Evolutionary conservation across 2,888 invertebrate genomes (phyloP), one percentile per base, ranked within the genome.

Genomic region (Drosophila putrida): DNA sequence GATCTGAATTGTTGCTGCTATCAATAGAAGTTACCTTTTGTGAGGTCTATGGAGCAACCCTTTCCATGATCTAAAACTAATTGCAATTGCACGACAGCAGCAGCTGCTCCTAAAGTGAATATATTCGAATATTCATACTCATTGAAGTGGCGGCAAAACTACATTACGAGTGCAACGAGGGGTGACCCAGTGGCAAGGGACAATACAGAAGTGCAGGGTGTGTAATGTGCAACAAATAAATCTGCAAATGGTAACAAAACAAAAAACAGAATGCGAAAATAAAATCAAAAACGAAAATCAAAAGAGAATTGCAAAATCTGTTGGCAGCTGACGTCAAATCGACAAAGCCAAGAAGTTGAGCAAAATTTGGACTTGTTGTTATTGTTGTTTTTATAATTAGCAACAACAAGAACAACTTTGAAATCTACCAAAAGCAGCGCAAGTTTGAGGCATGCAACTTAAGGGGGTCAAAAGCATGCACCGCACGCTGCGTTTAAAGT

Each of bases 391-490:
- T 67, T 83, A 46, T 87, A 84, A 87, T 89, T 87, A 81, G 53
- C 77, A 64, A 60, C 70, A 44, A 46, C 47, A 55, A 25, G 1
- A 27, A 15, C 46, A 41, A 35, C 36, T 68, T 39, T 49, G 53
- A 60, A 25, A 58, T 31, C 10, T 6, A 20, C 57, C 25, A 36
- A 20, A 50, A 75, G 39, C 39, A 68, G 69, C 43, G 43, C 20
- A 54, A 53, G 31, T 31, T 39, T 25, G 38, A 25, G 58, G 28
- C 50, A 41, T 11, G 39, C 31, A 60, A 46, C 47, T 36, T 11
- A 78, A 82, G 61, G 70, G 79, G 88, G 82, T 83, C 76, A 82
- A 88, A 82, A 88, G 85, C 88, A 87, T 82, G 88, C 85, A 74
- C 73, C 65, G 68, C 71, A 27, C 46, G 68, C 44, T 50, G 39